Base-by-base conservation (phyloP, 2,113 vertebrate species). In the Phylloscopus trochiloides region DNA sequence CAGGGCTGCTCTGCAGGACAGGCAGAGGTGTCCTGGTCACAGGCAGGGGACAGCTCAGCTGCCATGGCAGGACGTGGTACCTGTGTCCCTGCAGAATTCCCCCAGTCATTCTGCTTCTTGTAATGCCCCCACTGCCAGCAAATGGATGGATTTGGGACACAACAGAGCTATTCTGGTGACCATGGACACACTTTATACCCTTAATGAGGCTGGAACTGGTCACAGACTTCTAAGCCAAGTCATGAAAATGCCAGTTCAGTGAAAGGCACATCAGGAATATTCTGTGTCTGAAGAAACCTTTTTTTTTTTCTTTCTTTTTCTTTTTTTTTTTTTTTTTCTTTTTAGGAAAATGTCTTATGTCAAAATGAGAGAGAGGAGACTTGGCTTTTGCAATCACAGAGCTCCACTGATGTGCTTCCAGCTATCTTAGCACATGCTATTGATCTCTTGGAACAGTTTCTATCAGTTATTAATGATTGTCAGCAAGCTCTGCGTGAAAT, bases 81-180 rank as follows among this genome's bases (percentile, higher is more conserved):
- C 40, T 24, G 31, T 17, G 67, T 26, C 62, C 57, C 50, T 34
- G 68, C 3, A 10, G 42, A 67, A 25, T 47, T 36, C 58, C 52
- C 36, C 15, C 9, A 5, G n/a, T 14, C 7, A 0, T 1, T 22
- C 9, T 36, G 31, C 38, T 51, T 25, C 55, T 43, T 20, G 20
- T 9, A 22, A 6, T 12, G 34, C 17, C 31, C 36, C 32, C 16
- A 3, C 38, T 28, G 34, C 38, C 48, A 84, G n/a, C 14, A 32
- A 8, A 31, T 2, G 22, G 61, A 6, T 10, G 25, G 45, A 21
- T n/a, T 57, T 29, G 31, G 62, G 51, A 12, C 66, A 74, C 11
- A 15, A 0, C 5, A 59, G 19, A 58, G 63, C 13, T 62, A 7
- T 58, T 75, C 5, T 29, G 31, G 73, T 57, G 67, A 58, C 34